phyloP scores from a whole-genome alignment of 53 echinoderm and acorn worm species.

The Pentamera pediparva region DNA sequence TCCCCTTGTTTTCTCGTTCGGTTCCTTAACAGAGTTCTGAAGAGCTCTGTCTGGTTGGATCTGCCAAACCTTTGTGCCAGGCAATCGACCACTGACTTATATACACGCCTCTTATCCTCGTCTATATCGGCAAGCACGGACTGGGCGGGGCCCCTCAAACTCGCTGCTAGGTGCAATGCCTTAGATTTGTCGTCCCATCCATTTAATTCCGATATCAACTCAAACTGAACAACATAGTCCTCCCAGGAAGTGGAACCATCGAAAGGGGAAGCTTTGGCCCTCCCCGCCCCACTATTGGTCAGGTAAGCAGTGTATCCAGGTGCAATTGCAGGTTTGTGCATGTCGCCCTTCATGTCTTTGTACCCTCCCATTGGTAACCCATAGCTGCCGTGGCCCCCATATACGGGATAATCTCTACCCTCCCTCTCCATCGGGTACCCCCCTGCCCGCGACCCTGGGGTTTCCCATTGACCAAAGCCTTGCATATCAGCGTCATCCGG shows the following conservation, averaged over 20 bases:
- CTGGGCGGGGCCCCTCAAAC: slow-evolving; percentile 39
- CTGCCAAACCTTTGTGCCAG: slow-evolving; percentile 41
- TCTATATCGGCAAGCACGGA: slow-evolving; percentile 34
- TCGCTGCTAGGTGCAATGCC: slow-evolving; percentile 49
- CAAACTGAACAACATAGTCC: slow-evolving; percentile 53
- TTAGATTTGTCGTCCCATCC: slow-evolving; percentile 40
- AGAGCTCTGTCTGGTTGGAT: slow-evolving; percentile 37
- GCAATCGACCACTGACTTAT: background rate
- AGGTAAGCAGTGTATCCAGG: too few species aligned
- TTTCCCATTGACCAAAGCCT: too few species aligned
- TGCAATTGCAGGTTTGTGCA: too few species aligned
- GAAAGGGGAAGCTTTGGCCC: background rate
- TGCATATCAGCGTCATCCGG: too few species aligned
- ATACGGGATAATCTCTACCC: too few species aligned
- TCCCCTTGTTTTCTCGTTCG: slow-evolving; percentile 17
- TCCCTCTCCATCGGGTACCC: too few species aligned
- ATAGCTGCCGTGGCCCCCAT: too few species aligned
- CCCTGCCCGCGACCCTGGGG: too few species aligned
- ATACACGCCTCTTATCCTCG: background rate
- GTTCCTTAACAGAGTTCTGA: slow-evolving; percentile 22
- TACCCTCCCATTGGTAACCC: too few species aligned
- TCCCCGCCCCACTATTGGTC: too few species aligned
- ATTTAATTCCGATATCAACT: slow-evolving; percentile 47
- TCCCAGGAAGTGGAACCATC: slow-evolving; percentile 51
- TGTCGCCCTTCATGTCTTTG: too few species aligned